Percentiles rank a stretch among this genome's conserved stretches.
These are phyloP conservation scores for Harpagoxenus sublaevis DNA, from an alignment of 2,888 invertebrate species.

Conservation along the genomic window DNA sequence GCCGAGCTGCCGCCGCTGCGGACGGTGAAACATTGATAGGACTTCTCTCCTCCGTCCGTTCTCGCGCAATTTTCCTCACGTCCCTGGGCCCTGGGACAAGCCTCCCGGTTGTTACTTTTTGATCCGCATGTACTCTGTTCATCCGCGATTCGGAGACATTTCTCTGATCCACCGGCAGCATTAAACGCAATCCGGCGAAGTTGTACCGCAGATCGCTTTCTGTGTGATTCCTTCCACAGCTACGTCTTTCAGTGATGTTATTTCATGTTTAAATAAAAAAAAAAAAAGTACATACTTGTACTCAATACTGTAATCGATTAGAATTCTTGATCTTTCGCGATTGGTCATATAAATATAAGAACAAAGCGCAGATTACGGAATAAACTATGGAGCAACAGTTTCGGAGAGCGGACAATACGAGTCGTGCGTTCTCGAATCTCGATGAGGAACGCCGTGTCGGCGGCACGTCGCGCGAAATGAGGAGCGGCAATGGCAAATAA, in stretches of 20 bases:
- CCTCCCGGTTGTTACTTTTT: constrained; percentile 26
- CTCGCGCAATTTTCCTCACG: constrained; percentile 34
- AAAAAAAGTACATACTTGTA: background rate
- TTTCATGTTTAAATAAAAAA: background rate
- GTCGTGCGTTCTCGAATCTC: constrained; percentile 36
- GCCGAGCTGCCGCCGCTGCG: constrained; percentile 58
- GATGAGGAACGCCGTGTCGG: constrained; percentile 66
- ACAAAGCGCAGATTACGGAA: background rate
- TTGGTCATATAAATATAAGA: background rate
- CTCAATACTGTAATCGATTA: background rate
- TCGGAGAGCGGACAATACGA: constrained; percentile 14
- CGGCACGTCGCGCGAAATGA: constrained; percentile 85
- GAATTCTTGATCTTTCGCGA: background rate
- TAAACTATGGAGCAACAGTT: background rate
- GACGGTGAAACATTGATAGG: constrained; percentile 69
- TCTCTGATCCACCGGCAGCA: constrained; percentile 15
- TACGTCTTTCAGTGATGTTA: background rate
- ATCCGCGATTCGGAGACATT: constrained; percentile 15
- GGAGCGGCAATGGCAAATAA: constrained; percentile 86
- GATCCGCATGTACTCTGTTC: constrained; percentile 16
- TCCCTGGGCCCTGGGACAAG: background rate
- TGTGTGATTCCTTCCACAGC: background rate
- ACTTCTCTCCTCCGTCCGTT: constrained; percentile 51
- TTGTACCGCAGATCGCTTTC: background rate
- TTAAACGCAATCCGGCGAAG: constrained; percentile 10